Evolutionary conservation across 2,113 vertebrate genomes (phyloP), one percentile per base, ranked within the genome.

Genomic region (Dissostichus mawsoni): DNA sequence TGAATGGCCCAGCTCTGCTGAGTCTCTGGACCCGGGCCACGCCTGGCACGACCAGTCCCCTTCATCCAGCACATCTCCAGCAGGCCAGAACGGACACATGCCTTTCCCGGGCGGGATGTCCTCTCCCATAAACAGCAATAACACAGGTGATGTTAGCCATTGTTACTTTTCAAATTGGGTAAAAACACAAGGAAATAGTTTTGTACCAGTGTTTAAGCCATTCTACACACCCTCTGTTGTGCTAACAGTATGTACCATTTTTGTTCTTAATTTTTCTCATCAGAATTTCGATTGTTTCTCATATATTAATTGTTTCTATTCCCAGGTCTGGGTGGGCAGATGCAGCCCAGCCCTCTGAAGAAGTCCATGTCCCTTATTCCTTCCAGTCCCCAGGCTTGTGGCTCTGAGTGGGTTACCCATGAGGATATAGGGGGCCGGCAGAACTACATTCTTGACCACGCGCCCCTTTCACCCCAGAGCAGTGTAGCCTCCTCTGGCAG

Each of bases 401-500:
- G 94, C 78, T 92, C 94, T 45, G 97, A 98, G 71, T 98, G 97
- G 97, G 81, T 94, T 3, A 94, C 93, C 85, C 94, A 96, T 55
- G 97, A 97, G 1, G 97, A 98, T 16, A 85, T 91, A 4, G 91
- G 93, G 5, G 93, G 94, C 3, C 92, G 97, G 36, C 92, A 96
- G 74, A 94, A 92, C 70, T 96, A 96, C 76, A 87, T 93, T 57
- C 90, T 95, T n/a, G 97, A 98, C 82, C 97, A 97, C 3, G 97
- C 97, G 2, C 97, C 97, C 44, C 96, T 98, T 62, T 98, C 97
- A 0, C 97, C 97, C 6, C 97, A 98, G 93, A 97, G 97, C 94
- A 98, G 97, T 36, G 96, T 98, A 64, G 97, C 97, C 23, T 98
- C 97, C 29, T 98, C 97, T 4, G 97, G 97, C 88, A 98, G 97